Base-by-base conservation (phyloP, 1,140 invertebrate genomes). In the Aphidius ervi region DNA sequence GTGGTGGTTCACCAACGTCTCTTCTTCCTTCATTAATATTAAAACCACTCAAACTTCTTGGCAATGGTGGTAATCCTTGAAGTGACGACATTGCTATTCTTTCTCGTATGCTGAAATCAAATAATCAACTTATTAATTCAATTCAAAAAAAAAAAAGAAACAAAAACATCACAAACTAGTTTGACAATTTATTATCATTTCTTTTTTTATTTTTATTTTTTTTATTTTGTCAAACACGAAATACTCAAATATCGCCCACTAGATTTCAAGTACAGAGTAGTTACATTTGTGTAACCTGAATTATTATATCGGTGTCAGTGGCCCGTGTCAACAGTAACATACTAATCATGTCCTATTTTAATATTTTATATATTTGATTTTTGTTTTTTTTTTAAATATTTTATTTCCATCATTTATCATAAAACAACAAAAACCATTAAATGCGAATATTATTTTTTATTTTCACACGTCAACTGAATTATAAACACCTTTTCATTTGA, bases 31-130 rank as follows among this genome's bases (percentile, higher is more conserved):
- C 70, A 67, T 72, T 78, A 6, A 87, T 80, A 58, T 89, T 87
- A 69, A 90, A 88, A 16, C 88, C 88, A 70, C 89, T 92, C 3
- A 94, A 77, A 68, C 90, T 92, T 77, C 92, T 91, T 46, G 91
- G 91, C 67, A 93, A 77, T 40, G 91, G 91, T 20, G 91, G 91
- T 66, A 93, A 70, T 47, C 89, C 89, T 73, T 88, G 86, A 46
- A 90, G 82, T 56, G 83, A 83, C 56, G 87, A 88, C 85, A 88
- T 88, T 58, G 83, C 79, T 71, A 77, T 85, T 78, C 84, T 83
- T 73, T 85, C 84, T 67, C 78, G 74, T 71, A 82, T 75, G 56
- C 81, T 82, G 72, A 55, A 68, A 74, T 71, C 67, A 72, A 69
- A 71, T 68, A 72, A 64, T 5, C 6, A 58, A 46, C 40, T 43